These are phyloP conservation scores for Gnathonemus echidnorhynchus DNA, from an alignment of 2,113 vertebrate genomes.

Conservation along the genomic window DNA sequence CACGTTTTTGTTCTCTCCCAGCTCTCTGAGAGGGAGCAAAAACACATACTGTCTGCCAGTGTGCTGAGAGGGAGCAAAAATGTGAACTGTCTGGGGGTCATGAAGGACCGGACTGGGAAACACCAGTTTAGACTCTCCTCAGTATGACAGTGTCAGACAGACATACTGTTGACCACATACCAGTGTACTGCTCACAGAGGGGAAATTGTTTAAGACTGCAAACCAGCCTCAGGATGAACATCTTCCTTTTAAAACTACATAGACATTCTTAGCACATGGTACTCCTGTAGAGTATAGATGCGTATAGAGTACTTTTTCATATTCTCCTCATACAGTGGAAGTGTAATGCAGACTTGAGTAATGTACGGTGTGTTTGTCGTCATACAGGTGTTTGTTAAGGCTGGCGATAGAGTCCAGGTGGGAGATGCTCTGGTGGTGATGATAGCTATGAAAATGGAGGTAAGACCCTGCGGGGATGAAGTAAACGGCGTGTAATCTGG, in stretches of 20 bases:
- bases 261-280: neutral
- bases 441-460: slow-evolving; percentile 99
- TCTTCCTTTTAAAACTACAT: neutral
- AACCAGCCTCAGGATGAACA: neutral
- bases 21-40: neutral
- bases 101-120: neutral
- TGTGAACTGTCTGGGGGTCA: neutral
- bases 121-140: neutral
- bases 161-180: neutral
- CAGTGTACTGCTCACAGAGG: neutral
- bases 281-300: neutral
- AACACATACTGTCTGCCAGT: neutral
- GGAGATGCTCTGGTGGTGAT: slow-evolving; percentile 90
- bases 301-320: neutral
- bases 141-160: neutral
- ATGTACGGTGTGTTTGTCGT: slow-evolving; percentile 17
- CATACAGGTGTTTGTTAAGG: slow-evolving; percentile 82
- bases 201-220: neutral
- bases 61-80: neutral
- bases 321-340: neutral
- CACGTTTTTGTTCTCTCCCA: neutral
- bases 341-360: neutral
- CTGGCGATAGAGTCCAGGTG: slow-evolving; percentile 73
- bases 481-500: neutral
- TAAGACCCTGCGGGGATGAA: slow-evolving; percentile 40